phyloP scores from a whole-genome alignment of 2,797 vertebrate genomes.

The Eurystomus glaucurus region DNA sequence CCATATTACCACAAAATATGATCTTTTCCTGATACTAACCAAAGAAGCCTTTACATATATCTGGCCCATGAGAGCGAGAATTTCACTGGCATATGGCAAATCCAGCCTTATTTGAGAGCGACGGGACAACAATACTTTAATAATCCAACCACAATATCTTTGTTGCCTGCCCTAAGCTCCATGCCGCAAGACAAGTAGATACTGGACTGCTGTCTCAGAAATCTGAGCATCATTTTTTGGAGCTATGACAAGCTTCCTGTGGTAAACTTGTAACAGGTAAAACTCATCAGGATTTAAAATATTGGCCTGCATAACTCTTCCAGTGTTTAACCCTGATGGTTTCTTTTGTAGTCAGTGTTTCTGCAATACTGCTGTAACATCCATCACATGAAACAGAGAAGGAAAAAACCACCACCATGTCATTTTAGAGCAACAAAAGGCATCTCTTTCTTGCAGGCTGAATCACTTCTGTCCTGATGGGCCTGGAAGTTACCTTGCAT shows the following conservation, averaged over 20 bases:
- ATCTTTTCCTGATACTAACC: neutral
- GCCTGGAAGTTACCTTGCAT: neutral
- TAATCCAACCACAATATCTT: neutral
- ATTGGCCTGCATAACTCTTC: neutral
- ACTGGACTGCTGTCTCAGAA: neutral
- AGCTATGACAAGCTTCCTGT: neutral
- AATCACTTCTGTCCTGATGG: neutral
- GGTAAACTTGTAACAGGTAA: neutral
- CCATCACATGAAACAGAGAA: neutral
- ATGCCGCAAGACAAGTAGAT: neutral
- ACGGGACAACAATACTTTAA: neutral
- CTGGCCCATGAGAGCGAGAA: neutral
- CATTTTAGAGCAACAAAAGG: neutral
- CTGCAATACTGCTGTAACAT: neutral
- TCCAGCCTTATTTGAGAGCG: neutral
- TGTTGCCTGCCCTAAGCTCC: neutral
- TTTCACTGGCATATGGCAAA: neutral
- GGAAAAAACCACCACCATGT: fast-evolving
- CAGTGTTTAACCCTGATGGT: neutral
- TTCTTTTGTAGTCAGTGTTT: neutral
- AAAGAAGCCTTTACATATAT: neutral
- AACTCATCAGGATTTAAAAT: neutral
- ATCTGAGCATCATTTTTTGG: neutral
- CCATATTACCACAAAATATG: constrained; percentile 44
- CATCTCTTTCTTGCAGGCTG: neutral